These are phyloP conservation scores for Myanophis thanlyinensis DNA, from an alignment of 2,113 vertebrate genomes.

Conservation along the genomic window DNA sequence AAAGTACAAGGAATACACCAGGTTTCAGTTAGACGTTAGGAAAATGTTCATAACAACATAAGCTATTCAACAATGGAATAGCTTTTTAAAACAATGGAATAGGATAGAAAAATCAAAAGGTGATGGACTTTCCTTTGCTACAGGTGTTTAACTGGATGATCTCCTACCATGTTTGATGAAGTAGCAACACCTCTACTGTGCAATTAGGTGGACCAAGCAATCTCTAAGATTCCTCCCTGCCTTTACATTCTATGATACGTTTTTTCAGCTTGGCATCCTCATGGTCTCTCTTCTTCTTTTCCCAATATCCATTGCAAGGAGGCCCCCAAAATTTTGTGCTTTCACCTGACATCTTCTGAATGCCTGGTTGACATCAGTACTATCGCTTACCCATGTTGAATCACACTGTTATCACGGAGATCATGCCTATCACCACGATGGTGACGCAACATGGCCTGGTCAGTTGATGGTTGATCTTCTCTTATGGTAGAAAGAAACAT, in stretches of 20 bases:
- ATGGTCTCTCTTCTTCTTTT: not conserved
- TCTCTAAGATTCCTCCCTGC: not conserved
- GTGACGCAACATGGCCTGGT: not conserved
- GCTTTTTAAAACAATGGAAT: not conserved
- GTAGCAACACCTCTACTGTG: not conserved
- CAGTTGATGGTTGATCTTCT: not conserved
- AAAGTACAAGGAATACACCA: not conserved
- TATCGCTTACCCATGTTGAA: not conserved
- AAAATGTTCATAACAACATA: not conserved
- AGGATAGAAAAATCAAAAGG: not conserved
- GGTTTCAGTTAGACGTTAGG: not conserved
- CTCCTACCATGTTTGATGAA: not conserved
- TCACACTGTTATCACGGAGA: not conserved
- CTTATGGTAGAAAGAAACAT: not conserved
- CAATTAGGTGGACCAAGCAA: not conserved
- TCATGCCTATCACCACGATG: not conserved
- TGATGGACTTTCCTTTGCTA: not conserved
- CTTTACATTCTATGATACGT: not conserved
- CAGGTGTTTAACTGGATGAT: not conserved
- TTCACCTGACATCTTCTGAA: not conserved
- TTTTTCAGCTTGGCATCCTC: not conserved
- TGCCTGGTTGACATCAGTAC: not conserved
- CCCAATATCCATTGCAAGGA: not conserved
- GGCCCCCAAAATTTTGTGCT: not conserved
- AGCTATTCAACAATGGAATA: not conserved